Base-by-base conservation (phyloP, 2,113 vertebrate species). In the Pteropus alecto region DNA sequence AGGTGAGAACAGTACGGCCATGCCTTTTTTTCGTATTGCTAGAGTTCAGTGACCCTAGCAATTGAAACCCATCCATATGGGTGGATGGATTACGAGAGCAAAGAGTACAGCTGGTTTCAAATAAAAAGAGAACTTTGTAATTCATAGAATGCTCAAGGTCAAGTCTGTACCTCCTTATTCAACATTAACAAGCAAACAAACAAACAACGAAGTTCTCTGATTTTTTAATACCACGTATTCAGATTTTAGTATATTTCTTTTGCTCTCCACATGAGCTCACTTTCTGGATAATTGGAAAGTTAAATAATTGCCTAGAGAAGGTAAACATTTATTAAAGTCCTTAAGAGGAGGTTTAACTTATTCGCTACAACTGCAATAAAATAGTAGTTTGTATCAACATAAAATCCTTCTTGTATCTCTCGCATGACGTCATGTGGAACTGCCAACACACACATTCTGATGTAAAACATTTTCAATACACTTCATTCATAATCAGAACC, bases 251-350 rank as follows among this genome's bases (percentile, higher is more conserved):
- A 76, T 76, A 93, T 91, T 71, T 98, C 97, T 91, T 71, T 98
- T 97, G 84, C 28, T 60, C 94, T 96, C 87, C 96, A 88, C 89
- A 88, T 98, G 98, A 99, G 97, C 97, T 99, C 48, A 98, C 96
- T 98, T 98, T 98, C 96, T 97, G 97, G 94, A 97, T 98, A 98
- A 98, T 96, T 98, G 90, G 95, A 97, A 98, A 98, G 94, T 97
- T 97, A 98, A 98, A 98, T 98, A 98, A 99, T 98, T 98, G 98
- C 98, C 98, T 97, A 92, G 96, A 95, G 98, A 98, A 98, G 97
- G 97, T 98, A 98, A 99, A 98, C 97, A 98, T 98, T 98, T 98
- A 90, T 98, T 97, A 97, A 97, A 1, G 6, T 97, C 79, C 54
- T 87, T 98, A 94, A 98, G 95, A 97, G 96, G 94, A 97, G 82